These are phyloP conservation scores for Chamaea fasciata DNA, from an alignment of 2,113 vertebrate genomes.

Conservation along the genomic window DNA sequence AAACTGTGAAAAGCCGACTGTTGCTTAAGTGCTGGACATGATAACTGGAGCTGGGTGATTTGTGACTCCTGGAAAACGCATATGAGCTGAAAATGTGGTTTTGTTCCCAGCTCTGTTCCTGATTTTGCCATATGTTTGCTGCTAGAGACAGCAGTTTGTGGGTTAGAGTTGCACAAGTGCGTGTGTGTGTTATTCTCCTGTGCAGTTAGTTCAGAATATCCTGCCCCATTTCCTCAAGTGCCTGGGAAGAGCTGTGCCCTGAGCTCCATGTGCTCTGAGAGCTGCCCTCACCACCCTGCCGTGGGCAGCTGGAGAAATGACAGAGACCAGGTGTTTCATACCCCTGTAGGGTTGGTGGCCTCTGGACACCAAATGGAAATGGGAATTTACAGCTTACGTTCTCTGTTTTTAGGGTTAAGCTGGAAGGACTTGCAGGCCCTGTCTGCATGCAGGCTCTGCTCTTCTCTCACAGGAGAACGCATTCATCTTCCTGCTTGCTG, in stretches of 20 bases:
- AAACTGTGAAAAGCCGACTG: background rate
- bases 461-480: background rate
- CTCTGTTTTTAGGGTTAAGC: background rate
- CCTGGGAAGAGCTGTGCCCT: accelerated
- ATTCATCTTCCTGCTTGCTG: background rate
- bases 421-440: background rate
- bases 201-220: background rate
- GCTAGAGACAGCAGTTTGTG: background rate
- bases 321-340: background rate
- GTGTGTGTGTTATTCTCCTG: background rate
- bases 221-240: background rate
- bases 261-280: accelerated
- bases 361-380: background rate
- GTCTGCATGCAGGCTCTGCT: background rate
- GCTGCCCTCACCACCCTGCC: background rate
- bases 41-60: background rate
- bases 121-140: background rate
- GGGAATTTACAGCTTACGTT: background rate
- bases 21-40: background rate
- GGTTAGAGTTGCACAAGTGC: background rate
- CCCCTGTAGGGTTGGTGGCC: background rate
- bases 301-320: background rate
- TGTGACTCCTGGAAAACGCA: background rate
- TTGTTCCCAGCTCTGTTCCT: background rate
- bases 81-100: background rate